Percentiles rank a stretch among this genome's conserved stretches.
These are phyloP conservation scores for Tichodroma muraria DNA, from an alignment of 2,113 vertebrate species.

Conservation along the genomic window DNA sequence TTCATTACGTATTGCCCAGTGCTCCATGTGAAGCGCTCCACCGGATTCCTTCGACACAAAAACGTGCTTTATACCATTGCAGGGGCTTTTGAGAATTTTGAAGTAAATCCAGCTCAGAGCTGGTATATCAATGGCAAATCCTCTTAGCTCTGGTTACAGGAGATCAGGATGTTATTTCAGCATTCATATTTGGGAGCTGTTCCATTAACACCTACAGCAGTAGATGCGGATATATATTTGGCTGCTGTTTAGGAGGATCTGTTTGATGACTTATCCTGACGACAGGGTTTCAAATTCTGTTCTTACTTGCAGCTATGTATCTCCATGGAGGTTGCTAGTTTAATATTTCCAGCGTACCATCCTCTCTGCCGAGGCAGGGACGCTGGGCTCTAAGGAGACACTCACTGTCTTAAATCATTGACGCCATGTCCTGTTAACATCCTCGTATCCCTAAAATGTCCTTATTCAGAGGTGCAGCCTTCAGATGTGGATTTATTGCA, in stretches of 20 bases:
- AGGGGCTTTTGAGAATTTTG: conserved; percentile 61
- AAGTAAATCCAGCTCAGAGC: conserved; percentile 64
- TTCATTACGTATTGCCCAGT: conserved; percentile 24
- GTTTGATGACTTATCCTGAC: conserved; percentile 36
- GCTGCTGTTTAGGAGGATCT: conserved; percentile 43
- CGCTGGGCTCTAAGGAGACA: not conserved
- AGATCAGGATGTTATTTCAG: conserved; percentile 69
- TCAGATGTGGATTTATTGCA: not conserved
- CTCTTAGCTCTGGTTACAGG: conserved; percentile 66
- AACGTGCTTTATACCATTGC: conserved; percentile 57
- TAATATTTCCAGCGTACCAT: conserved; percentile 3
- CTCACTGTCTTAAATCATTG: not conserved
- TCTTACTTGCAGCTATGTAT: not conserved
- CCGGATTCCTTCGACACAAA: conserved; percentile 55
- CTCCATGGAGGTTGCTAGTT: not conserved
- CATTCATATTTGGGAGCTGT: conserved; percentile 63
- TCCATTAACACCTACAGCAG: conserved; percentile 70
- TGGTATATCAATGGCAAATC: conserved; percentile 70
- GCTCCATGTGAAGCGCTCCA: conserved; percentile 33
- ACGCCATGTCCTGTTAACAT: not conserved
- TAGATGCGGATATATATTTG: conserved; percentile 66
- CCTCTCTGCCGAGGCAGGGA: not conserved
- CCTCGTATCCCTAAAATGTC: not conserved
- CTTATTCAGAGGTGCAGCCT: not conserved
- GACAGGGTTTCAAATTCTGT: not conserved